Conservation (phyloP, 2,888 invertebrate species). For the Toxonevra muliebris region DNA sequence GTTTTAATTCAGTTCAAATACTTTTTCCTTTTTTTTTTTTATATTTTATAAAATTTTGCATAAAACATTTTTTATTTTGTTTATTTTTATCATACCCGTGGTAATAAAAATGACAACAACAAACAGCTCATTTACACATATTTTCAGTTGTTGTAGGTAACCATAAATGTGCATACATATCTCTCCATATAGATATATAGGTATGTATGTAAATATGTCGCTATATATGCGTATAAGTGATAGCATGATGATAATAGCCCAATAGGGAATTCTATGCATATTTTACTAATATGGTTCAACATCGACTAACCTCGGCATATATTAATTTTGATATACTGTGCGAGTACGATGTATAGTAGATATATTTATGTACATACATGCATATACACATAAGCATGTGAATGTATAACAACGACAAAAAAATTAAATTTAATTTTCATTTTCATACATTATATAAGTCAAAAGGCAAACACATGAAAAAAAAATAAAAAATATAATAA, state of each 20-base stretch:
- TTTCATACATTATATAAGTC: conserved; percentile 38
- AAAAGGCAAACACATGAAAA: conserved; percentile 27
- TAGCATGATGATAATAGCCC: conserved; percentile 1
- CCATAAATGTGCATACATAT: too few species aligned
- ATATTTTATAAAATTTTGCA: not conserved
- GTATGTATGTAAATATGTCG: too few species aligned
- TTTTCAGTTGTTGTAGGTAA: too few species aligned
- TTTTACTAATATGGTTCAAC: conserved; percentile 34
- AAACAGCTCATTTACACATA: not conserved
- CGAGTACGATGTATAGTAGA: not conserved
- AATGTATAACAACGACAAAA: not conserved
- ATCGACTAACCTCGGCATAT: conserved; percentile 37
- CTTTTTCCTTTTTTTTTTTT: not conserved
- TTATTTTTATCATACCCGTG: not conserved
- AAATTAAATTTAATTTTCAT: not conserved
- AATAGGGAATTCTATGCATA: conserved; percentile 25
- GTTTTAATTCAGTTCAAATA: conserved; percentile 4
- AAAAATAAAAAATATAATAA: not conserved
- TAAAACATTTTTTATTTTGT: conserved; percentile 1
- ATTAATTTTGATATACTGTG: conserved; percentile 23
- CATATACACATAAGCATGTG: not conserved
- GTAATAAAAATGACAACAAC: not conserved
- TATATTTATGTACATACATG: not conserved
- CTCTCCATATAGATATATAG: too few species aligned
- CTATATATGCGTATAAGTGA: not conserved